Base-by-base conservation (phyloP, 1,140 invertebrate species). In the Drosophila subpulchrella region DNA sequence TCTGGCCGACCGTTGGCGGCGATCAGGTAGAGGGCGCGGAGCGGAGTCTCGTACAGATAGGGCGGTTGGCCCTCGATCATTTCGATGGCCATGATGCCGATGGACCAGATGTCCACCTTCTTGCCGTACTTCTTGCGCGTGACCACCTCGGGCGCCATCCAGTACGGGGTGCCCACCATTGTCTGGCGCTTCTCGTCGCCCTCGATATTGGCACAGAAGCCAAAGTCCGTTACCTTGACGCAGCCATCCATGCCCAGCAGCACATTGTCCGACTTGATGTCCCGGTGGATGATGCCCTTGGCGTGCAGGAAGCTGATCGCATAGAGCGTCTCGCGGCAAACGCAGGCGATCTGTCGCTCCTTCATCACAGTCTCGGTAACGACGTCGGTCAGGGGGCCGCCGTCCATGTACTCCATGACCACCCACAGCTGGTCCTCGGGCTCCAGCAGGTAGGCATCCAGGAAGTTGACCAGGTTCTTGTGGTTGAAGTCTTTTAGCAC, bases 61-160 rank as follows among this genome's bases (percentile, higher is more conserved):
- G 98, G 98, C 8, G 98, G 98, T 92, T 99, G 97, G 1, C 98
- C 98, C 91, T 99, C 98, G 41, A 99, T 97, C 98, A 99, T 99
- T 93, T 99, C 98, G 17, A 92, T 92, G 36, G 97, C 97, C 98
- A 99, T 99, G 50, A 99, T 99, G 13, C 98, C 98, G 30, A 98
- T 93, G 0, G 96, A 97, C 98, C 98, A 99, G 34, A 99, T 97
- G 92, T 99, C 98, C 1, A 99, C 97, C 92, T 98, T 98, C 68
- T 96, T 97, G 6, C 96, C 96, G 77, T 97, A 97, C 58, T 96
- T 96, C 78, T 97, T 96, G 54, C 96, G 94, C 0, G 96, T 97
- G 0, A 97, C 96, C 10, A 99, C 98, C 92, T 98, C 97, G 0
- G 97, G 97, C 0, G 97, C 97, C 96, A 97, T 97, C 96, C 96